These are phyloP conservation scores for Steinernema scapterisci DNA, from an alignment of 2,888 invertebrate genomes.

Conservation along the genomic window DNA sequence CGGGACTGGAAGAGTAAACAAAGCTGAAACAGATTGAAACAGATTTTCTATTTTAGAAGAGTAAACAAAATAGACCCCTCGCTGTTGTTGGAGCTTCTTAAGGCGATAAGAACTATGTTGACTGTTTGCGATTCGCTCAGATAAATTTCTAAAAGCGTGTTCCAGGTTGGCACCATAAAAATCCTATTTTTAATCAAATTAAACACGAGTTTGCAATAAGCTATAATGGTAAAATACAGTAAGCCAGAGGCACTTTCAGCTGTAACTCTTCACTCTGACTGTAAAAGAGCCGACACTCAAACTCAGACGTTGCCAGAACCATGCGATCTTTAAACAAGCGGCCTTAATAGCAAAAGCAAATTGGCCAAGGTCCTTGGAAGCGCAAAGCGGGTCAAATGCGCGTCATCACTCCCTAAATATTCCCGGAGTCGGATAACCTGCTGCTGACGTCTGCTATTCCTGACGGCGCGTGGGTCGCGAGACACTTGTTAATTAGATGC, in stretches of 20 bases:
- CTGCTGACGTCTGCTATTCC: slow-evolving; percentile 19
- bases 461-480: slow-evolving; percentile 19
- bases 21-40: not conserved
- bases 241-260: too few relatives aligned
- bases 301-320: too few relatives aligned
- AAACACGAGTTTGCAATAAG: too few relatives aligned
- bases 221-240: too few relatives aligned
- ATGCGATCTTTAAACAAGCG: too few relatives aligned
- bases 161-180: not conserved
- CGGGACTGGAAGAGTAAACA: not conserved
- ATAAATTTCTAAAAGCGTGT: too few relatives aligned
- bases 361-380: too few relatives aligned
- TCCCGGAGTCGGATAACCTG: slow-evolving; percentile 11
- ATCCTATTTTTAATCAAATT: too few relatives aligned
- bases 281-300: too few relatives aligned
- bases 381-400: not conserved
- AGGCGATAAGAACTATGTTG: not conserved
- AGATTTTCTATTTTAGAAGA: not conserved
- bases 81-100: not conserved
- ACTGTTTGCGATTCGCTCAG: not conserved
- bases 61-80: not conserved
- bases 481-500: slow-evolving; percentile 16
- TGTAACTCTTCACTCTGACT: too few relatives aligned
- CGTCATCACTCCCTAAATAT: slow-evolving; percentile 21
- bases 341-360: too few relatives aligned